These are phyloP conservation scores for Abramis brama DNA, from an alignment of 2,113 vertebrate genomes.

Conservation along the genomic window DNA sequence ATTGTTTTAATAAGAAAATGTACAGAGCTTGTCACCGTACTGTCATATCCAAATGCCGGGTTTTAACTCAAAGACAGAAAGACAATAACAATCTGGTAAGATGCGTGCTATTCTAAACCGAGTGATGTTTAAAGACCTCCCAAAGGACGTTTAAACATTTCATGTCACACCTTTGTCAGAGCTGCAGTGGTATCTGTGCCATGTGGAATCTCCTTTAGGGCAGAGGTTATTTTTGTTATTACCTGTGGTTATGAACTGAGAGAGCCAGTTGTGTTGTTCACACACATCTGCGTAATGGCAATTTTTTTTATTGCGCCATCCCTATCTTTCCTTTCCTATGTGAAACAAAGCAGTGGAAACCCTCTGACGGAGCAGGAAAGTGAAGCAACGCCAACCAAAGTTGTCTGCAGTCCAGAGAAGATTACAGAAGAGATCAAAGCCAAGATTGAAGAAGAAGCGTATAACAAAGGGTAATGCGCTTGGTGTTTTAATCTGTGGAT, in stretches of 20 bases:
- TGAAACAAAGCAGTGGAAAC: conserved; percentile 86
- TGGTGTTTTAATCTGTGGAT: background rate
- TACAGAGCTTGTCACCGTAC: background rate
- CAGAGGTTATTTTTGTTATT: conserved; percentile 12
- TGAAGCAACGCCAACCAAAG: conserved; percentile 73
- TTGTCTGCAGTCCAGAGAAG: conserved; percentile 78
- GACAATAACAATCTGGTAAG: conserved; percentile 2
- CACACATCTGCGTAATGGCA: conserved; percentile 46
- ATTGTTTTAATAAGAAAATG: conserved; percentile 63
- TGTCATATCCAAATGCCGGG: background rate
- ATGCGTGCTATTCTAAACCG: background rate
- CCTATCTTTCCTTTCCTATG: conserved; percentile 69
- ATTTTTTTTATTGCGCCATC: conserved; percentile 43
- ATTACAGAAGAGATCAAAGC: conserved; percentile 85
- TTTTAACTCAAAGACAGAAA: conserved; percentile 46
- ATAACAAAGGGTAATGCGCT: conserved; percentile 87
- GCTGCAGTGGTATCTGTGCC: background rate
- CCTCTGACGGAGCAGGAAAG: conserved; percentile 79
- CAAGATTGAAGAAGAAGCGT: conserved; percentile 91
- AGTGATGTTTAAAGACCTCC: conserved; percentile 31
- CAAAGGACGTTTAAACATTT: conserved; percentile 12
- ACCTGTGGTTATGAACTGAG: conserved; percentile 51
- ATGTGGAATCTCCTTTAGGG: conserved; percentile 28
- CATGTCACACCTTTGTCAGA: background rate
- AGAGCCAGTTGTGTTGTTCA: background rate